phyloP scores from a whole-genome alignment of 2,797 vertebrate genomes.

The Artibeus jamaicensis region DNA sequence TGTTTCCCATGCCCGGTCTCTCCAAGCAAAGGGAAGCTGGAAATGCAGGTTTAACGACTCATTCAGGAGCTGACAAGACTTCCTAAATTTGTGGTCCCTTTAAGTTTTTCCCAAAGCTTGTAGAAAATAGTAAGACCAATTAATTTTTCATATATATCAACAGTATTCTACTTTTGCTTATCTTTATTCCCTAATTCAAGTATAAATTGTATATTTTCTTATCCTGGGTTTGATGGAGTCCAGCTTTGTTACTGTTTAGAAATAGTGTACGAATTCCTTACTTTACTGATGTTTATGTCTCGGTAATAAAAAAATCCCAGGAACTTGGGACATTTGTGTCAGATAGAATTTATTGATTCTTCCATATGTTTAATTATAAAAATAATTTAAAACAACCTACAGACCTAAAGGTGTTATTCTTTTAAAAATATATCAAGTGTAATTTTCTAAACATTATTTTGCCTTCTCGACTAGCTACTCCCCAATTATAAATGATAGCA shows the following conservation, averaged over 20 bases:
- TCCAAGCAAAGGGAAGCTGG: not conserved
- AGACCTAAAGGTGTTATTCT: not conserved
- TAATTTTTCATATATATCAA: constrained; percentile 67
- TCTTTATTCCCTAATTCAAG: constrained; percentile 50
- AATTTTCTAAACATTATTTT: constrained; percentile 26
- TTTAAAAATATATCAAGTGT: constrained; percentile 4
- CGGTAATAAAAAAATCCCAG: constrained; percentile 51
- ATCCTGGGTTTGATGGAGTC: constrained; percentile 64
- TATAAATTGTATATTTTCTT: constrained; percentile 74
- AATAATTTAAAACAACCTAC: constrained; percentile 7
- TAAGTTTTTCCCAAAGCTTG: constrained; percentile 12
- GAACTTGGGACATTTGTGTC: constrained; percentile 53
- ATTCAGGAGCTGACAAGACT: not conserved
- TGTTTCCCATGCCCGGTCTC: not conserved
- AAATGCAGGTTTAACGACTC: not conserved
- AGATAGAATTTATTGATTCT: constrained; percentile 38
- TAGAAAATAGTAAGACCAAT: constrained; percentile 3
- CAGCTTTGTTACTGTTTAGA: constrained; percentile 72
- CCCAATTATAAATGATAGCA: not conserved
- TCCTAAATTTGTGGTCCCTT: not conserved
- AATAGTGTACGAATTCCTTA: constrained; percentile 58
- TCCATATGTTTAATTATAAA: constrained; percentile 47
- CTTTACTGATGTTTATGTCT: constrained; percentile 71
- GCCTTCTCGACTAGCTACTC: not conserved
- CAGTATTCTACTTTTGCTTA: constrained; percentile 69